Conservation (phyloP, 2,113 vertebrate genomes). For the Melozone crissalis region DNA sequence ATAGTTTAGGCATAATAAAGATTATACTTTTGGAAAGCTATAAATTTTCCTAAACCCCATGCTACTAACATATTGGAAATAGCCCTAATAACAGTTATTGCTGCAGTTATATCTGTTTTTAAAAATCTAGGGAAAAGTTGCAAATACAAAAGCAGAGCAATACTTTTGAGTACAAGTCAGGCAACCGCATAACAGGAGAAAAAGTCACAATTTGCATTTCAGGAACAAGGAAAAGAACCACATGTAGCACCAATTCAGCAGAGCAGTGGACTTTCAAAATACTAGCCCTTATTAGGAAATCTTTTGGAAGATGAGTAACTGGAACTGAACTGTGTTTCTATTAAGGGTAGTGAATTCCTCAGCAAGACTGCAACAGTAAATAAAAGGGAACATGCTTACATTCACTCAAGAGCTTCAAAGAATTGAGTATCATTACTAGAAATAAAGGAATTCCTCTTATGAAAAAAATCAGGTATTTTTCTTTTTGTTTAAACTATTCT, state of each 20-base stretch:
- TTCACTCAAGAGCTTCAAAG: constrained; percentile 63
- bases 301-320: constrained; percentile 70
- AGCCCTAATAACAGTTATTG: neutral
- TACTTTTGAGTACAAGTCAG: neutral
- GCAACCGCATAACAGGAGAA: neutral
- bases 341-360: constrained; percentile 71
- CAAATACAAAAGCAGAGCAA: neutral
- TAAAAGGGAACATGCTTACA: constrained; percentile 68
- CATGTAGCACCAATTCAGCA: constrained; percentile 13
- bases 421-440: constrained; percentile 47
- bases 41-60: neutral
- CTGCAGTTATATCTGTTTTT: neutral
- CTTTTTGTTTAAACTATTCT: neutral
- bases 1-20: neutral
- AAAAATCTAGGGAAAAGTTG: neutral
- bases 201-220: constrained; percentile 29
- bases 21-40: neutral
- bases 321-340: constrained; percentile 64
- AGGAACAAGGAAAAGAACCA: constrained; percentile 53
- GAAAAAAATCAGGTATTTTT: constrained; percentile 37
- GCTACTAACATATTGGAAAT: neutral
- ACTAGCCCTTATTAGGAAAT: constrained; percentile 79
- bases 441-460: constrained; percentile 33
- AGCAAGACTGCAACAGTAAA: constrained; percentile 69
- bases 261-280: constrained; percentile 54